phyloP scores from a whole-genome alignment of 2,888 invertebrate genomes.

The Cantharis rustica region DNA sequence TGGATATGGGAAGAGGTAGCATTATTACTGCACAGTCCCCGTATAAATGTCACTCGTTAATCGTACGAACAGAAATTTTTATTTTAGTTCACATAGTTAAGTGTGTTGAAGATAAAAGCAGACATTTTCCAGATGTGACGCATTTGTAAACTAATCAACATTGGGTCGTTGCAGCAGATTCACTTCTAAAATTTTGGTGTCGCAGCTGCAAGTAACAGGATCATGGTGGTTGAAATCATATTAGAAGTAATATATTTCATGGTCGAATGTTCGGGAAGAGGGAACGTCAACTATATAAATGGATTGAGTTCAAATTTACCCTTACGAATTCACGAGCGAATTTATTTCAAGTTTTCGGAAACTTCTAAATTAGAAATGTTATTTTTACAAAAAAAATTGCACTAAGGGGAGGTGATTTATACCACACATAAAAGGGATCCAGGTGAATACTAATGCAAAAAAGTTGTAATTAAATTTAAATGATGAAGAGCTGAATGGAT shows the following conservation, averaged over 20 bases:
- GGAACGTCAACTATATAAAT: constrained; percentile 8
- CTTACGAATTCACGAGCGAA: neutral
- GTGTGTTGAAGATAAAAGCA: neutral
- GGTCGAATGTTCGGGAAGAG: neutral
- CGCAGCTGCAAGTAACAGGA: constrained; percentile 1
- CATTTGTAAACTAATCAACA: constrained; percentile 22
- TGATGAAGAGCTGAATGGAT: neutral
- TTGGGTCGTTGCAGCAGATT: neutral
- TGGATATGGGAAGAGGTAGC: no score
- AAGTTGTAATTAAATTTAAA: neutral
- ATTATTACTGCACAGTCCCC: neutral
- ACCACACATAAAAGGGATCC: neutral
- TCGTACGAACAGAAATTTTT: neutral
- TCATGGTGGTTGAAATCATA: constrained; percentile 9
- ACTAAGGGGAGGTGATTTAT: neutral
- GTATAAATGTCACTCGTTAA: neutral
- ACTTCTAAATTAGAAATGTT: neutral
- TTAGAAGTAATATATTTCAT: constrained; percentile 16
- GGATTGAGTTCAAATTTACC: constrained; percentile 4
- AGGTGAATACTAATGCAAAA: neutral
- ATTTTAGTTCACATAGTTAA: neutral
- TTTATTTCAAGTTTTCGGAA: neutral
- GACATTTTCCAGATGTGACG: constrained; percentile 11
- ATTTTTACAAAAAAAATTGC: neutral
- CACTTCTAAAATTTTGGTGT: neutral